A percentile compares a stretch with the other conserved stretches of the same genome.
Conservation (phyloP, 2,888 invertebrate species). For the Notocelia uddmanniana region DNA sequence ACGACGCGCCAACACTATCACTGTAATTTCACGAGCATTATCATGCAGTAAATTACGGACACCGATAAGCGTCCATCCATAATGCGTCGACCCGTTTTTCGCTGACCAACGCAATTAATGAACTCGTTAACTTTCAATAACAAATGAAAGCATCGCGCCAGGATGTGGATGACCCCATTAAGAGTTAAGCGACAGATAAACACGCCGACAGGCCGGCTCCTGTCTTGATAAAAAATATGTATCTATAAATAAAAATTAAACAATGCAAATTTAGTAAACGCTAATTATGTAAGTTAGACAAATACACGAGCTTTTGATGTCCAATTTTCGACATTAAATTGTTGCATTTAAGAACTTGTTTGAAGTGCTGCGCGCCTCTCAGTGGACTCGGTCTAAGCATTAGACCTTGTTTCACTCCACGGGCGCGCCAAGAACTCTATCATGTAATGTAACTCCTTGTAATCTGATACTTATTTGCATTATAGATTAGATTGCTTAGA, state of each 20-base stretch:
- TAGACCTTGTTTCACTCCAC: constrained; percentile 80
- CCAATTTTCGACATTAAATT: constrained; percentile 53
- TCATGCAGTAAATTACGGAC: constrained; percentile 37
- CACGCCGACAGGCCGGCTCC: constrained; percentile 48
- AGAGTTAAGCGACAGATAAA: constrained; percentile 54
- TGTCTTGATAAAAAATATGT: constrained; percentile 53
- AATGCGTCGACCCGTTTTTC: constrained; percentile 36
- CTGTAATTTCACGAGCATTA: constrained; percentile 37
- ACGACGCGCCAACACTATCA: constrained; percentile 29
- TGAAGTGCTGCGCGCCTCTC: constrained; percentile 62
- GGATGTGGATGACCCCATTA: constrained; percentile 52
- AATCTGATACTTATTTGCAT: constrained; percentile 74
- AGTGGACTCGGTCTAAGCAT: constrained; percentile 79
- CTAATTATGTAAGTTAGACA: constrained; percentile 50
- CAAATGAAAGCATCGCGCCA: constrained; percentile 43
- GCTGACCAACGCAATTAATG: constrained; percentile 40
- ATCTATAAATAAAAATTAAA: constrained; percentile 30
- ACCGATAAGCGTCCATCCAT: constrained; percentile 33
- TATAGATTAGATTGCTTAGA: constrained; percentile 71
- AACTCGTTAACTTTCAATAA: constrained; percentile 45
- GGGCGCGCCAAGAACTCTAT: constrained; percentile 60
- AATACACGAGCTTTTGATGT: constrained; percentile 65
- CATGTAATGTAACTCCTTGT: constrained; percentile 58
- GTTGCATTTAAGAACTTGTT: constrained; percentile 59
- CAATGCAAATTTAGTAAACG: constrained; percentile 23